Evolutionary conservation across 1,140 invertebrate genomes (phyloP), one percentile per base, ranked within the genome.

Genomic region (Euura lappo): DNA sequence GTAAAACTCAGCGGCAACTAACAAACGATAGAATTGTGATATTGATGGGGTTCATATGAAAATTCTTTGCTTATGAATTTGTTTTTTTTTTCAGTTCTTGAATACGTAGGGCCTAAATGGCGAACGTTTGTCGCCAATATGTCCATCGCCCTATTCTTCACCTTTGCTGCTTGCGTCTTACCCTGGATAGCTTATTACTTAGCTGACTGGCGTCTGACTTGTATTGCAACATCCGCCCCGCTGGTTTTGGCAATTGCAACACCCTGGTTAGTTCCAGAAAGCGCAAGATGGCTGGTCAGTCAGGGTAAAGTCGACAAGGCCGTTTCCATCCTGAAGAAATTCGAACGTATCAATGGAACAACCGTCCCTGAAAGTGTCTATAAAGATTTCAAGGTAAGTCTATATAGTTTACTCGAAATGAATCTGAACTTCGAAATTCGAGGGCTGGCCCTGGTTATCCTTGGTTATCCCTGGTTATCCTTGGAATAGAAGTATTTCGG

Each of bases 101-200:
- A 97, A 84, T 97, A 96, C 83, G 94, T 96, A 4, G 95, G 95
- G 42, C 95, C 95, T 70, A 93, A 94, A 88, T 96, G 94, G 92
- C 88, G 95, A 3, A 97, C 95, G 0, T 94, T 96, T 79, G 94
- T 96, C 0, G 95, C 94, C 10, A 96, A 96, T 83, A 95, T 96
- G 93, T 95, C 94, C 1, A 96, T 97, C 72, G 95, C 95, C 0
- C 88, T 96, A 10, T 97, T 96, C 89, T 96, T 96, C 86, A 96
- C 95, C 0, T 86, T 94, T 7, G 95, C 94, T 1, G 91, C 95
- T 0, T 92, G 93, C 11, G 76, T 94, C 10, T 79, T 97, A 65
- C 95, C 95, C 1, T 96, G 94, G 94, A 93, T 96, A 46, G 94
- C 95, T 0, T 90, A 94, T 74, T 94, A 85, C 82, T 83, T 95